phyloP scores from a whole-genome alignment of 2,888 invertebrate species.

The Mycalesis mineus region DNA sequence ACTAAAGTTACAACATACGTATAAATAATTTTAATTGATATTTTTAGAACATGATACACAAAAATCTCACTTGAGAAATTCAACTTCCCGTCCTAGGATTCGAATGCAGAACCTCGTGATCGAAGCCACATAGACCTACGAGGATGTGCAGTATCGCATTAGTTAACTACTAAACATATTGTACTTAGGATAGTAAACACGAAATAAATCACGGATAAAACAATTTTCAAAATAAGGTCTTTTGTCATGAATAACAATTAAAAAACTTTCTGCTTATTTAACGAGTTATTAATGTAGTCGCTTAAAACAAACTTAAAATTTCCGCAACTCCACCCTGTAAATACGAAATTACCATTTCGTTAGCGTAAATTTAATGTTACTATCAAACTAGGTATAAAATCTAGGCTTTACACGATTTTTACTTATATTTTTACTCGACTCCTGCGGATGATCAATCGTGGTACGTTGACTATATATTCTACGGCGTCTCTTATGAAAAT shows the following conservation, averaged over 20 bases:
- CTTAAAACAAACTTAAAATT: conserved; percentile 9
- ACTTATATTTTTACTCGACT: too few relatives aligned
- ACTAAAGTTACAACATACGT: too few relatives aligned
- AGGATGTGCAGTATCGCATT: not conserved
- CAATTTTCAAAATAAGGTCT: conserved; percentile 7
- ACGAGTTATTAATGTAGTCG: conserved; percentile 17
- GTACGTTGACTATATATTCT: too few relatives aligned
- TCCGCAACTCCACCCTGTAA: conserved; percentile 14
- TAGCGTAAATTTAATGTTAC: not conserved
- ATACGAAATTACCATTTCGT: conserved; percentile 10
- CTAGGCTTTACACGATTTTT: too few relatives aligned
- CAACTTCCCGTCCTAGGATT: too few relatives aligned
- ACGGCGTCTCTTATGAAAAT: too few relatives aligned
- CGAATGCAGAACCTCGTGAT: not conserved
- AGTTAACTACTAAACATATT: too few relatives aligned
- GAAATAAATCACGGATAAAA: not conserved
- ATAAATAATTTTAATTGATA: too few relatives aligned
- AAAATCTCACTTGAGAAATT: too few relatives aligned
- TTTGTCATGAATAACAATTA: conserved; percentile 12
- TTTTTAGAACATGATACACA: too few relatives aligned
- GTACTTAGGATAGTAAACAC: too few relatives aligned
- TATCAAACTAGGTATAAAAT: not conserved
- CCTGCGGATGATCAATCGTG: too few relatives aligned
- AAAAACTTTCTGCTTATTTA: conserved; percentile 14
- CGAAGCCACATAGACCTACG: not conserved